A percentile compares a stretch with the other conserved stretches of the same genome.
These are phyloP conservation scores for Ophioninae sp. DNA, from an alignment of 2,888 invertebrate genomes.

Conservation along the genomic window DNA sequence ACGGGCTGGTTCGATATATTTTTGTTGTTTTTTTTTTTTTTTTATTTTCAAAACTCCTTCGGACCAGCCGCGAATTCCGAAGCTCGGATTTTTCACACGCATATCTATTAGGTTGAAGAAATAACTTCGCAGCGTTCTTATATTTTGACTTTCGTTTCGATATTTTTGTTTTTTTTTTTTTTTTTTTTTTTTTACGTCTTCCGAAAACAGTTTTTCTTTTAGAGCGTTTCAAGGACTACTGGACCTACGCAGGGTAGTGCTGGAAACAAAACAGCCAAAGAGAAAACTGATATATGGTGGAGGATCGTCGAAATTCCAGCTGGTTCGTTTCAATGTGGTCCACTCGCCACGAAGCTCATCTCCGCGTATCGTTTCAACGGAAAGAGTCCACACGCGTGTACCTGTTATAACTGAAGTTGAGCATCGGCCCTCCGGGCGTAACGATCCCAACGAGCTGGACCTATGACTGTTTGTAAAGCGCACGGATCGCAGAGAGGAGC, in stretches of 20 bases:
- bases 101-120: not conserved
- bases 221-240: no score
- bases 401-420: not conserved
- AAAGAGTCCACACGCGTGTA: not conserved
- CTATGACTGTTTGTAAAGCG: not conserved
- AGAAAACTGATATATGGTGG: no score
- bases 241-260: no score
- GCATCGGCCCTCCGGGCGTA: not conserved
- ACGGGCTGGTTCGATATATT: not conserved
- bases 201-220: no score
- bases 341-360: not conserved
- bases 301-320: no score
- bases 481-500: not conserved
- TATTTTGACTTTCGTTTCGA: no score
- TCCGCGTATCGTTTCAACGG: not conserved
- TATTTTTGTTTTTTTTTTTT: not conserved
- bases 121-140: not conserved
- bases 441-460: not conserved
- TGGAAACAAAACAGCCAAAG: no score
- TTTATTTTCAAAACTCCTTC: constrained; percentile 36
- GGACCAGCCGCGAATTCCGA: constrained; percentile 39
- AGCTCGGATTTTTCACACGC: constrained; percentile 26
- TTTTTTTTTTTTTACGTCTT: no score
- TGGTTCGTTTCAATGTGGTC: not conserved
- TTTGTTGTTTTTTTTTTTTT: constrained; percentile 7